Base-by-base conservation (phyloP, 2,888 invertebrate species). In the Chrysolina oricalcia region DNA sequence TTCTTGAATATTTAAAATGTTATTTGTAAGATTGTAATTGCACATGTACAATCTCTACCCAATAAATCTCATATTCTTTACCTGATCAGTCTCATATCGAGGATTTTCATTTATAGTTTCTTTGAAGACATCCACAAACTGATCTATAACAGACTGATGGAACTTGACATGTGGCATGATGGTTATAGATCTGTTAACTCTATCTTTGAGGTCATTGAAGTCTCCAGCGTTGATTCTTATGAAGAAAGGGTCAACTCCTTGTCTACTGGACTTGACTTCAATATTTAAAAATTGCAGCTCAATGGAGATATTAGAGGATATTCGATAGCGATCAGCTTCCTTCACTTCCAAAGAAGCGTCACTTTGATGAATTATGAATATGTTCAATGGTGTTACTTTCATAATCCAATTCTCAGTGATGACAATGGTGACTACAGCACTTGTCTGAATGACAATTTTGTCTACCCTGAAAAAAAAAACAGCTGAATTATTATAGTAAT, bases 391-490 rank as follows among this genome's bases (percentile, higher is more conserved):
- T 0, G 93, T 91, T 0, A 96, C 92, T 89, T 96, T 96, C 66
- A 98, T 91, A 27, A 98, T 92, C 97, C 97, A 98, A 76, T 94
- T 95, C 85, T 95, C 94, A 0, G 97, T 97, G 0, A 93, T 94
- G 64, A 96, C 90, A 41, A 95, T 90, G 83, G 92, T 93, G 78
- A 91, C 92, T 21, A 94, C 91, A 0, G 93, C 91, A 83, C 93
- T 95, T 27, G 93, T 91, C 76, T 92, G 91, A 76, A 95, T 91
- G 27, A 91, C 91, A 62, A 95, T 92, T 86, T 95, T 95, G 82
- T 95, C 93, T 72, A 94, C 91, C 78, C 95, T 95, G 87, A 62
- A 91, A 90, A 62, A 91, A 90, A 73, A 11, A 27, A 66, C 3
- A 15, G 8, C 13, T 15, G 15, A 64, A 17, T 21, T 17, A 23